Evolutionary conservation across 2,797 vertebrate genomes (phyloP).

Genomic region (Morelia viridis): DNA sequence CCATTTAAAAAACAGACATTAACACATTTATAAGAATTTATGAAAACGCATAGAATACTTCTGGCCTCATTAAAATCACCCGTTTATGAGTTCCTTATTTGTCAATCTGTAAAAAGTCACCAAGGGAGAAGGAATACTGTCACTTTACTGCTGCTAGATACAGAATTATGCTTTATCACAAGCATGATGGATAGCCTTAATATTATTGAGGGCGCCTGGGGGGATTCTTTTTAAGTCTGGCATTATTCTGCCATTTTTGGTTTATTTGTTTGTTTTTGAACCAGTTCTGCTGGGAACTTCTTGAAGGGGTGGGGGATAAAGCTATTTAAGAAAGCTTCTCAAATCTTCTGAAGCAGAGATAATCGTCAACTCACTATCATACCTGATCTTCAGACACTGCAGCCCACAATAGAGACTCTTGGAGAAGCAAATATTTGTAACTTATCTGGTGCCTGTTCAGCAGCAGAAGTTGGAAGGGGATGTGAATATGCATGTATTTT

Average conservation of each 20-base stretch:
- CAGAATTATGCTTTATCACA: neutral
- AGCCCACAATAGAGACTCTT: neutral
- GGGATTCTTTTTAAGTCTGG: neutral
- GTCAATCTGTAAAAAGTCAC: slow-evolving; percentile 7
- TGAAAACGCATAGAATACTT: neutral
- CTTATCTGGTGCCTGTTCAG: neutral
- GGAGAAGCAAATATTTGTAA: neutral
- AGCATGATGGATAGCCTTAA: neutral
- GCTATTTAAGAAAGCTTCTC: neutral
- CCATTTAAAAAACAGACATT: neutral
- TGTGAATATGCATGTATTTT: neutral
- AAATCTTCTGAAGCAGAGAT: neutral
- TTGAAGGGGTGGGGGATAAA: neutral
- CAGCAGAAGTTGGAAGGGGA: neutral
- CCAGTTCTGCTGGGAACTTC: neutral
- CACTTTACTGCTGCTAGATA: neutral
- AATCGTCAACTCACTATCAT: too few species aligned
- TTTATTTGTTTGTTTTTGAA: neutral
- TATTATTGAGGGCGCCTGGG: neutral
- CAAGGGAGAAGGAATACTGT: neutral
- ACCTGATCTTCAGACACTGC: neutral
- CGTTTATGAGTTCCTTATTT: neutral
- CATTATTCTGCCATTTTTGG: neutral
- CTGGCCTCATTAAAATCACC: slow-evolving; percentile 13
- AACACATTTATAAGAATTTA: neutral